These are phyloP conservation scores for Xestoiulus laeticollis DNA, from an alignment of 2,888 invertebrate species.

Conservation along the genomic window DNA sequence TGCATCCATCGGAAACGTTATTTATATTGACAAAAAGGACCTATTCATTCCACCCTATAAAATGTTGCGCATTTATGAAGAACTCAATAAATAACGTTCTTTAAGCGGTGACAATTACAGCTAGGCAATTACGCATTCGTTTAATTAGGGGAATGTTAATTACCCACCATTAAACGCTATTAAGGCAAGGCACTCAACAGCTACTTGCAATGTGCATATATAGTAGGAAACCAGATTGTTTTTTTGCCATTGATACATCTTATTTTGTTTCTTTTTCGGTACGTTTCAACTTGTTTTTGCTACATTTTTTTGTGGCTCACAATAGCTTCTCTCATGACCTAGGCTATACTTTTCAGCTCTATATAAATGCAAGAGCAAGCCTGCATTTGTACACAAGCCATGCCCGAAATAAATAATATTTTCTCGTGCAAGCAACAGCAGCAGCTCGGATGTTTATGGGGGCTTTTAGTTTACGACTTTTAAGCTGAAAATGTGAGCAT, in stretches of 20 bases:
- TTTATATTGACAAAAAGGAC: too few species aligned
- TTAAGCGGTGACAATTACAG: background rate
- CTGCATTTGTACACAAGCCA: background rate
- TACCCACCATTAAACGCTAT: background rate
- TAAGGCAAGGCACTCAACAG: background rate
- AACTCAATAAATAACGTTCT: background rate
- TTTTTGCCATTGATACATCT: background rate
- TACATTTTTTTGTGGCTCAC: background rate
- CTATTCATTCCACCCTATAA: background rate
- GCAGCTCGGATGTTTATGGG: slow-evolving; percentile 18
- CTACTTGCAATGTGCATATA: background rate
- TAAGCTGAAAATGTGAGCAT: slow-evolving; percentile 21
- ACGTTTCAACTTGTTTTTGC: background rate
- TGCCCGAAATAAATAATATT: slow-evolving; percentile 17
- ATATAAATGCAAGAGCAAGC: too few species aligned
- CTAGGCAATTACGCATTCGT: background rate
- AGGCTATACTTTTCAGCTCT: background rate
- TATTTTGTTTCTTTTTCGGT: background rate
- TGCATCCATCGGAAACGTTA: too few species aligned
- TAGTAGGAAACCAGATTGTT: too few species aligned
- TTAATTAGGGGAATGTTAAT: slow-evolving; percentile 11
- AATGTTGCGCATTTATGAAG: background rate
- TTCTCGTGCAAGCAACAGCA: background rate
- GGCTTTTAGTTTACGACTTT: slow-evolving; percentile 13
- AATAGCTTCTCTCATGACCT: too few species aligned